Percentiles rank a stretch among this genome's conserved stretches.
Conservation (phyloP, 1,140 invertebrate genomes). For the Sycophaga agraensis region DNA sequence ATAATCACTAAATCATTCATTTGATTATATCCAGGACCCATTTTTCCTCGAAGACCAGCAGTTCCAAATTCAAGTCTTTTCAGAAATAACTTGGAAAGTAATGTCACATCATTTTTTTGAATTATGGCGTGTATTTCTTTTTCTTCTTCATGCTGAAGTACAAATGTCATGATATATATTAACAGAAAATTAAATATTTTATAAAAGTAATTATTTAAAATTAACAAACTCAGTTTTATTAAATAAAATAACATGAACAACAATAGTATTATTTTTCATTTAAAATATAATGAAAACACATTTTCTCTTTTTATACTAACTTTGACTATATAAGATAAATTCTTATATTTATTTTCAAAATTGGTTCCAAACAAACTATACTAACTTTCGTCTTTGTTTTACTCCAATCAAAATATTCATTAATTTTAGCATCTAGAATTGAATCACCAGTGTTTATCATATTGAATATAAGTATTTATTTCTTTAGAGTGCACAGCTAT, state of each 20-base stretch:
- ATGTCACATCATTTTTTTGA: constrained; percentile 53
- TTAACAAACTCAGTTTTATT: no score
- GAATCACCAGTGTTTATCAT: constrained; percentile 44
- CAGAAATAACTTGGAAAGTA: constrained; percentile 63
- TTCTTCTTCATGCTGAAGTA: constrained; percentile 55
- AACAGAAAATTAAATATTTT: no score
- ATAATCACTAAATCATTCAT: constrained; percentile 99
- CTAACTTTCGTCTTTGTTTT: no score
- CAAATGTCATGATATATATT: background rate
- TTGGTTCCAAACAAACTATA: constrained; percentile 1
- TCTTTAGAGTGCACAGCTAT: no score
- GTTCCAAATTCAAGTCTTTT: constrained; percentile 82
- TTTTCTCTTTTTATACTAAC: background rate
- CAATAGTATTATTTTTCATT: no score
- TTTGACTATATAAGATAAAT: background rate
- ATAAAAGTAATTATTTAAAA: no score
- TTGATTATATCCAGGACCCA: constrained; percentile 88
- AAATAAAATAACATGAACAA: no score
- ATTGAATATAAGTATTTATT: no score
- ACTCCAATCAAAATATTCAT: constrained; percentile 69
- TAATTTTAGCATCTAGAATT: constrained; percentile 61
- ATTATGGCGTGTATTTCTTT: constrained; percentile 61
- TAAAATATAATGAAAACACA: no score
- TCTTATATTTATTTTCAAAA: background rate
- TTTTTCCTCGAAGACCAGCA: constrained; percentile 85